Base-by-base conservation (phyloP, 2,113 vertebrate species). In the Myotis yumanensis region DNA sequence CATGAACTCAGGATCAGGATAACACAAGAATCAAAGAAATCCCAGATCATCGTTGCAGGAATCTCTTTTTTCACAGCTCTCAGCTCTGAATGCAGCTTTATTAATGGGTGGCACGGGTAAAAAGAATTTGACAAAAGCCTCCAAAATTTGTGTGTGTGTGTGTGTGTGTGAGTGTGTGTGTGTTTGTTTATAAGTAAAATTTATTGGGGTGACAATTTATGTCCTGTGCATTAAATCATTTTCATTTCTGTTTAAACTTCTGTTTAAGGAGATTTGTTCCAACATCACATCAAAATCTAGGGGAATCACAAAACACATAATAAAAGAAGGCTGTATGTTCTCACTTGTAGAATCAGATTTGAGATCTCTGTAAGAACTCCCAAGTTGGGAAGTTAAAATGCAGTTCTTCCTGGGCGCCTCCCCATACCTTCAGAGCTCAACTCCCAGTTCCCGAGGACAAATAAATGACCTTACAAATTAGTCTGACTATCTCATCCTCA, bases 391-490 rank as follows among this genome's bases (percentile, higher is more conserved):
- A 86, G 80, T 86, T 88, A 79, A 89, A 87, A 73, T 17, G 14
- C 28, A 79, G 62, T 30, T 40, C 62, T 75, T 59, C 7, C 77
- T 81, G 48, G 22, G 37, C 6, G 11, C 32, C 86, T 94, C 62
- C 52, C 30, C 32, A 8, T 18, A 23, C n/a, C 80, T 85, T 35
- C n/a, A 77, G 40, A 77, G 30, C 89, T 92, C 52, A 91, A 93
- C 80, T 93, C 71, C 64, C 75, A 77, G 48, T 85, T 87, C 89
- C 46, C 2, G 0, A 3, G 48, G 86, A 73, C 82, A 87, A 93
- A 97, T 93, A 43, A 95, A 97, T 82, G 81, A 89, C 54, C 57
- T 93, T 73, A 89, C 93, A 95, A 96, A 94, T 94, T 87, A 96
- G 59, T 46, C 40, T 68, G 68, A 92, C 95, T 80, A 87, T 87